These are phyloP conservation scores for Fukomys damarensis DNA, from an alignment of 2,113 vertebrate species.

Conservation along the genomic window DNA sequence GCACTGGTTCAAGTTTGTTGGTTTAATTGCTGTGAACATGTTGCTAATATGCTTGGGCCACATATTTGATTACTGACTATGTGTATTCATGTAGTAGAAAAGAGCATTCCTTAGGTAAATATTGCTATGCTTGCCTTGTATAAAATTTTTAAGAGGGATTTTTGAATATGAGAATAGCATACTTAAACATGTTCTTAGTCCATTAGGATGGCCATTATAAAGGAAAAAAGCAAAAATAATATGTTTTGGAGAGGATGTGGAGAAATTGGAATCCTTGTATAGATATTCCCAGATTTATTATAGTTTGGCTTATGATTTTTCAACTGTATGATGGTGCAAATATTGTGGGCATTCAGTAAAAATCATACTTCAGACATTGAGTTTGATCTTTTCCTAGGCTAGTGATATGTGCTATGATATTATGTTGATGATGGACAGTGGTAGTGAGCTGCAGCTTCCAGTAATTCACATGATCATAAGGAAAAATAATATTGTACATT, in stretches of 20 bases:
- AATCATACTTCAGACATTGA: not conserved
- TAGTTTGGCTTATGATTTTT: not conserved
- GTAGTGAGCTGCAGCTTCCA: not conserved
- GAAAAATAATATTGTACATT: not conserved
- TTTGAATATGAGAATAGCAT: not conserved
- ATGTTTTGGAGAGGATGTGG: not conserved
- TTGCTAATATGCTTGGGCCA: not conserved
- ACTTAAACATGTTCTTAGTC: not conserved
- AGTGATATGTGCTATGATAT: not conserved
- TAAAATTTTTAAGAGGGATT: not conserved
- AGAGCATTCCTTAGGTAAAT: not conserved
- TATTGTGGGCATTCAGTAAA: not conserved
- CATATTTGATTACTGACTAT: not conserved
- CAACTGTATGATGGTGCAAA: not conserved
- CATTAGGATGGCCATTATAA: not conserved
- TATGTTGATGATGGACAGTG: not conserved
- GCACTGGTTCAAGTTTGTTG: not conserved
- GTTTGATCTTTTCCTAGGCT: not conserved
- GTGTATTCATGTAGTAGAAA: not conserved
- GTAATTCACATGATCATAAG: not conserved
- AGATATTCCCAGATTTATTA: not conserved
- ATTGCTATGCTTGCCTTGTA: not conserved
- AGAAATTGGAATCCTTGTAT: not conserved
- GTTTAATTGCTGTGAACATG: not conserved
- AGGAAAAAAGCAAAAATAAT: conserved; percentile 23